A percentile compares a stretch with the other conserved stretches of the same genome.
These are phyloP conservation scores for Oscheius sp. DNA, from an alignment of 1,140 invertebrate species.

Conservation along the genomic window DNA sequence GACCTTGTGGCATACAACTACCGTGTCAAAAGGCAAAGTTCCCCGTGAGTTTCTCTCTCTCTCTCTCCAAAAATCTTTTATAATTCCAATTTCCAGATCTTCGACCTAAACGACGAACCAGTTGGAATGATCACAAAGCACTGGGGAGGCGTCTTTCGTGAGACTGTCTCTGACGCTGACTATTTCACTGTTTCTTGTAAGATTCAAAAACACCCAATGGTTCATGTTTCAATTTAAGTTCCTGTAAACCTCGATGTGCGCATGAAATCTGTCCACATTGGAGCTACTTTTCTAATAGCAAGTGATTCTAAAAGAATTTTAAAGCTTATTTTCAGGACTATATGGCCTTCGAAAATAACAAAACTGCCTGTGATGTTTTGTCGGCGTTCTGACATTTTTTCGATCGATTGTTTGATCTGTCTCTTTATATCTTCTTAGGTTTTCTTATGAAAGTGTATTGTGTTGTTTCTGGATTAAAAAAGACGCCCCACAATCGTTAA, in stretches of 20 bases:
- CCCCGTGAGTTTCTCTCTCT: not conserved
- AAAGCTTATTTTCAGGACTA: not conserved
- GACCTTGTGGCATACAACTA: slow-evolving; percentile 1
- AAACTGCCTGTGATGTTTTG: too few relatives aligned
- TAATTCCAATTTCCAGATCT: slow-evolving; percentile 10
- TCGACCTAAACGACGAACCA: not conserved
- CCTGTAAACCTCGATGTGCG: slow-evolving; percentile 25
- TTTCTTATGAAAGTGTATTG: too few relatives aligned
- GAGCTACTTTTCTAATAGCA: slow-evolving; percentile 36
- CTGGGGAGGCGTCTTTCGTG: slow-evolving; percentile 28
- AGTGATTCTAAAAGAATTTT: not conserved
- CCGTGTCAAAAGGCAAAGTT: slow-evolving; percentile 31
- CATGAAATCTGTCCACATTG: slow-evolving; percentile 21
- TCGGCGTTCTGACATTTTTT: too few relatives aligned
- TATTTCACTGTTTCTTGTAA: slow-evolving; percentile 24
- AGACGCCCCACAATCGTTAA: too few relatives aligned
- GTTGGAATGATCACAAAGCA: slow-evolving; percentile 29
- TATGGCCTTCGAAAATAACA: slow-evolving; percentile 4
- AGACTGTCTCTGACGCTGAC: slow-evolving; percentile 33
- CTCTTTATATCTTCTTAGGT: too few relatives aligned
- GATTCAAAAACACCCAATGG: not conserved
- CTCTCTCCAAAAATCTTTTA: not conserved
- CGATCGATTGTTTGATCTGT: too few relatives aligned
- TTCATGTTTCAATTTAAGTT: too few relatives aligned
- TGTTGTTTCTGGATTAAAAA: too few relatives aligned